phyloP scores from a whole-genome alignment of 2,888 invertebrate species.

The Mythimna vitellina region DNA sequence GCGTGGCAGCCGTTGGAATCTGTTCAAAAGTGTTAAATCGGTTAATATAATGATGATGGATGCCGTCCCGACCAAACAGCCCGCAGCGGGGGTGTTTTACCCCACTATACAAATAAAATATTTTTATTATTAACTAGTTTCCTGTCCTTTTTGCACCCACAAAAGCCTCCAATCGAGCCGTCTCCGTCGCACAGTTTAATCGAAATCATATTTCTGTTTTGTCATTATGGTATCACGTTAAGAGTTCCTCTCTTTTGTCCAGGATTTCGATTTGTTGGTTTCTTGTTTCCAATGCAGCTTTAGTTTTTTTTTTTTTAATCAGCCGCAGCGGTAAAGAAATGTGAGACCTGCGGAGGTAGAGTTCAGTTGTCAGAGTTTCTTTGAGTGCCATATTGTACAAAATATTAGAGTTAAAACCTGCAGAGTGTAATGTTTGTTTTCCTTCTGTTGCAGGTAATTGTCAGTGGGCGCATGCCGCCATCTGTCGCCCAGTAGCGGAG shows the following conservation, averaged over 20 bases:
- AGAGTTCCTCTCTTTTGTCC: constrained; percentile 89
- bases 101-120: constrained; percentile 90
- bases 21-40: constrained; percentile 91
- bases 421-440: constrained; percentile 59
- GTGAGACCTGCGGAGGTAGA: constrained; percentile 69
- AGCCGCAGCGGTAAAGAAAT: constrained; percentile 80
- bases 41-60: constrained; percentile 91
- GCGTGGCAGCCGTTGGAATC: constrained; percentile 83
- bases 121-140: constrained; percentile 89
- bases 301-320: constrained; percentile 77
- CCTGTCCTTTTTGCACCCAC: constrained; percentile 81
- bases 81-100: constrained; percentile 90
- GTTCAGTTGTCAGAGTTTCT: constrained; percentile 52
- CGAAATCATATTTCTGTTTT: constrained; percentile 91
- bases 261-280: constrained; percentile 85
- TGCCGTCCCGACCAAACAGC: constrained; percentile 88
- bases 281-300: constrained; percentile 88
- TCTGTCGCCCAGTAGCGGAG: constrained; percentile 83
- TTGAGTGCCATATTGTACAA: constrained; percentile 43
- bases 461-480: constrained; percentile 74
- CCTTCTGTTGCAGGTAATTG: constrained; percentile 71
- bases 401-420: constrained; percentile 50
- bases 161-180: constrained; percentile 71
- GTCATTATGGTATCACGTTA: constrained; percentile 90
- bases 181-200: constrained; percentile 86